Evolutionary conservation across 2,888 invertebrate genomes (phyloP).

Genomic region (Criorhina ranunculi): DNA sequence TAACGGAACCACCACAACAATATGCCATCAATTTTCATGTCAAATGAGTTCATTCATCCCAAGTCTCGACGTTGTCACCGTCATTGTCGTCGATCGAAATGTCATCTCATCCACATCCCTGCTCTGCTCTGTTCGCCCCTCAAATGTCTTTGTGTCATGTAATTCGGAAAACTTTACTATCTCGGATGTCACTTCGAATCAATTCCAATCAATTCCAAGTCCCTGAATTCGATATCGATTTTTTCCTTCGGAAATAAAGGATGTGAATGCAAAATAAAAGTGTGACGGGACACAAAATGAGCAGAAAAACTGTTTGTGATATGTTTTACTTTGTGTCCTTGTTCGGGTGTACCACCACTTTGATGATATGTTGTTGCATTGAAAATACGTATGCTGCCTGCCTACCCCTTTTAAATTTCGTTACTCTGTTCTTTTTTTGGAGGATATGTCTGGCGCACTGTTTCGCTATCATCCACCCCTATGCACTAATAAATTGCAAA

Average conservation of each 20-base stretch:
- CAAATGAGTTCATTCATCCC: constrained; percentile 79
- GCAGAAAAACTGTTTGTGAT: constrained; percentile 64
- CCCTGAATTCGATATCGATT: constrained; percentile 72
- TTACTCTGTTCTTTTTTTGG: constrained; percentile 18
- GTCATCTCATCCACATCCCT: constrained; percentile 74
- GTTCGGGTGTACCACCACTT: not conserved
- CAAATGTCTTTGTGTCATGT: constrained; percentile 74
- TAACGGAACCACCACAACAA: constrained; percentile 48
- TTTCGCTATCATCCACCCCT: constrained; percentile 34
- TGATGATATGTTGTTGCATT: constrained; percentile 38
- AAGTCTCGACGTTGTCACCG: constrained; percentile 52
- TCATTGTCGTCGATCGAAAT: constrained; percentile 65
- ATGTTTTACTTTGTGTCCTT: not conserved
- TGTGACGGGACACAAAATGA: constrained; percentile 54
- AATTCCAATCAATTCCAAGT: constrained; percentile 74
- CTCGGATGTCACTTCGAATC: constrained; percentile 73
- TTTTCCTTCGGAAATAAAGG: constrained; percentile 63
- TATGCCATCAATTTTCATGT: constrained; percentile 79
- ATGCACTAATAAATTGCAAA: constrained; percentile 76
- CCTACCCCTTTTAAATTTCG: not conserved
- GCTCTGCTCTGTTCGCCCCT: constrained; percentile 63
- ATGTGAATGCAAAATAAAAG: constrained; percentile 62
- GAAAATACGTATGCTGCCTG: constrained; percentile 1
- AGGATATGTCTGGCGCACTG: constrained; percentile 51
- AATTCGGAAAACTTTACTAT: constrained; percentile 76